These are phyloP conservation scores for Chaetura pelagica DNA, from an alignment of 2,113 vertebrate species.

Conservation along the genomic window DNA sequence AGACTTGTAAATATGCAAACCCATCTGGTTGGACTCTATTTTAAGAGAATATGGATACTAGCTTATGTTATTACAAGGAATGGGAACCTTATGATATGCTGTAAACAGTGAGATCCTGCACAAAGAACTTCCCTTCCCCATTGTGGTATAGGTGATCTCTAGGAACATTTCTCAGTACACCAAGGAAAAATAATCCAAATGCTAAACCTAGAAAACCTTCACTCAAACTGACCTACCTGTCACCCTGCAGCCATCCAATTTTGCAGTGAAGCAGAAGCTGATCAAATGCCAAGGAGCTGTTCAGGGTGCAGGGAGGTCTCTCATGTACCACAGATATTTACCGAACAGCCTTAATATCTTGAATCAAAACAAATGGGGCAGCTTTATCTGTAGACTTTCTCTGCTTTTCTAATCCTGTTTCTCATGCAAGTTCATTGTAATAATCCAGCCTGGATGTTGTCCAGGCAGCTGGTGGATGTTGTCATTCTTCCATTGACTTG, in stretches of 20 bases:
- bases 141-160: fast-evolving
- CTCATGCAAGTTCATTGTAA: constrained; percentile 53
- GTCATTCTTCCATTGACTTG: constrained; percentile 65
- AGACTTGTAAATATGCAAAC: constrained; percentile 38
- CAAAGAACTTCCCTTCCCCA: neutral
- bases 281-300: neutral
- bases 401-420: constrained; percentile 55
- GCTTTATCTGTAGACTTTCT: constrained; percentile 55
- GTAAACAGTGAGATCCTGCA: neutral
- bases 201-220: neutral
- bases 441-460: constrained; percentile 49
- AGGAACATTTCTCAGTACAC: neutral
- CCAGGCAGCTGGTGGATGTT: constrained; percentile 67
- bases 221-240: neutral
- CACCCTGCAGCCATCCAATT: neutral
- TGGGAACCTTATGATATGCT: neutral
- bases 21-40: constrained; percentile 13
- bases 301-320: constrained; percentile 19
- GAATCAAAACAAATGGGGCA: constrained; percentile 53
- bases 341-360: neutral
- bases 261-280: neutral
- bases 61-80: neutral
- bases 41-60: neutral
- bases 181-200: neutral
- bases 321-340: neutral